phyloP scores from a whole-genome alignment of 2,888 invertebrate genomes.

The Hemistola chrysoprasaria region DNA sequence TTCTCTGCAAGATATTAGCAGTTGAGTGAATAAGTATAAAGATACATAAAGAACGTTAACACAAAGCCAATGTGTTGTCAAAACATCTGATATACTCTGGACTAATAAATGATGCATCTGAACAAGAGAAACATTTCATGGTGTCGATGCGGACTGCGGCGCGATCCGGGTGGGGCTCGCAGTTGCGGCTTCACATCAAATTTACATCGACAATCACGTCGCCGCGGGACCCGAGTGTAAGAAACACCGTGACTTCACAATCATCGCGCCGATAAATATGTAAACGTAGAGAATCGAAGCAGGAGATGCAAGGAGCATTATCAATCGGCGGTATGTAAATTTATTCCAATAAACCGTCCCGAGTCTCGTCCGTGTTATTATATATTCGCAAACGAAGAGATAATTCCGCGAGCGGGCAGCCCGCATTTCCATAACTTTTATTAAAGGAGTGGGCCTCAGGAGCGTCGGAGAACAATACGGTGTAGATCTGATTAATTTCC shows the following conservation, averaged over 20 bases:
- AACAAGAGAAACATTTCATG: slow-evolving; percentile 36
- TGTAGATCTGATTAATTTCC: slow-evolving; percentile 70
- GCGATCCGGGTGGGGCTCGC: slow-evolving; percentile 9
- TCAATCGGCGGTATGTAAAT: slow-evolving; percentile 76
- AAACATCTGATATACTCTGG: slow-evolving; percentile 12
- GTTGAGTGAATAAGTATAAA: too few relatives aligned
- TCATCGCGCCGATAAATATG: slow-evolving; percentile 74
- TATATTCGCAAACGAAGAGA: slow-evolving; percentile 81
- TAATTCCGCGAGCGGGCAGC: slow-evolving; percentile 74
- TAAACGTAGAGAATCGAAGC: slow-evolving; percentile 73
- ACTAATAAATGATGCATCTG: slow-evolving; percentile 38
- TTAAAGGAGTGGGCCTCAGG: slow-evolving; percentile 71
- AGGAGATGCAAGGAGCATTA: slow-evolving; percentile 58
- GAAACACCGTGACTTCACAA: slow-evolving; percentile 44
- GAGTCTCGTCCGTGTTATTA: slow-evolving; percentile 71
- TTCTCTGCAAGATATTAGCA: too few relatives aligned
- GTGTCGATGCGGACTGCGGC: slow-evolving; percentile 23
- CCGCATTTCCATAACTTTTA: slow-evolving; percentile 79
- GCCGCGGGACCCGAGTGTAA: slow-evolving; percentile 16
- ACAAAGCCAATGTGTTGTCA: too few relatives aligned
- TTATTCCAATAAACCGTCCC: slow-evolving; percentile 79
- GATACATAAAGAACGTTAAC: too few relatives aligned
- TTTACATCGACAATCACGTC: slow-evolving; percentile 37
- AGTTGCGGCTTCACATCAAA: slow-evolving; percentile 24
- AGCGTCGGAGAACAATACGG: slow-evolving; percentile 71